Evolutionary conservation across 2,888 invertebrate genomes (phyloP).

Genomic region (Argyra leucocephala): DNA sequence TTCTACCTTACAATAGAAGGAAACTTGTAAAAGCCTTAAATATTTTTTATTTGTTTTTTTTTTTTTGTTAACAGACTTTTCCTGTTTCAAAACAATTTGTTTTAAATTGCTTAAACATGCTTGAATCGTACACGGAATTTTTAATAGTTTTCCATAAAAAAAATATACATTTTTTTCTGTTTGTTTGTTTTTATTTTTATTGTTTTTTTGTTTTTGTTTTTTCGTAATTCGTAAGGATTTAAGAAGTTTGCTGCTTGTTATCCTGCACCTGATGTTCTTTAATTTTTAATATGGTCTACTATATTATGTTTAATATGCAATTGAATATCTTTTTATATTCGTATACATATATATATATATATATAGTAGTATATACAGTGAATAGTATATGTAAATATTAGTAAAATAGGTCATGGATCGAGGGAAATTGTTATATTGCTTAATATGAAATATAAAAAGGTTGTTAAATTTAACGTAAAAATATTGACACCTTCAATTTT

Average conservation of each 20-base stretch:
- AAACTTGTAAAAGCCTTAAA: too few species aligned
- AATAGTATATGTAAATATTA: background rate
- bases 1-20: too few species aligned
- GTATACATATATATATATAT: background rate
- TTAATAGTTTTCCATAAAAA: background rate
- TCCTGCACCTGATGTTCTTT: background rate
- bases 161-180: too few species aligned
- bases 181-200: background rate
- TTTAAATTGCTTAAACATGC: constrained; percentile 3
- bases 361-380: background rate
- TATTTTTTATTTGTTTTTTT: background rate
- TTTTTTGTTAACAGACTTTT: background rate
- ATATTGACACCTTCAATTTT: background rate
- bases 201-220: background rate
- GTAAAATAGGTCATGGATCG: background rate
- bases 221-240: too few species aligned
- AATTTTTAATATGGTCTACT: background rate
- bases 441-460: background rate
- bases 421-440: background rate
- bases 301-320: background rate
- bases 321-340: background rate
- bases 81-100: background rate
- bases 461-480: background rate
- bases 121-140: background rate
- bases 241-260: background rate